Conservation (phyloP, 1,140 invertebrate species). For the Paraescarpia echinospica region DNA sequence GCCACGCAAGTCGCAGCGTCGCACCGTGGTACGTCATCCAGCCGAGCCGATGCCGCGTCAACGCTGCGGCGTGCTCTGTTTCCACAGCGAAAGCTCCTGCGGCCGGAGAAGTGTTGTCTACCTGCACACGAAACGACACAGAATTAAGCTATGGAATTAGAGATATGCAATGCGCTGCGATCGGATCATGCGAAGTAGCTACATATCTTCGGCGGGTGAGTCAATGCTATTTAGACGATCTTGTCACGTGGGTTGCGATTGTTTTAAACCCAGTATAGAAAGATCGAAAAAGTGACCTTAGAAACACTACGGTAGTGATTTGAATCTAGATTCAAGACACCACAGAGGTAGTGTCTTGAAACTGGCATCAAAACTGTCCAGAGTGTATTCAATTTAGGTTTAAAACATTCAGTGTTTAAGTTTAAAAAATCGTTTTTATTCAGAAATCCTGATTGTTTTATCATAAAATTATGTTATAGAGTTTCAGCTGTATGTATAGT, state of each 20-base stretch:
- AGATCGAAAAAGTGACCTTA: no score
- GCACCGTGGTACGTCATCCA: not conserved
- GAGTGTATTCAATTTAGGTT: no score
- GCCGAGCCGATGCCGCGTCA: not conserved
- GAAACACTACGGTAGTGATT: no score
- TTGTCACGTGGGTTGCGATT: not conserved
- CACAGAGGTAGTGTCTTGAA: no score
- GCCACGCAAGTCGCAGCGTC: slow-evolving; percentile 10
- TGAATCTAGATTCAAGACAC: no score
- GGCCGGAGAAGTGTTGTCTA: not conserved
- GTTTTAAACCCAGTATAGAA: not conserved
- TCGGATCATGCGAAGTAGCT: not conserved
- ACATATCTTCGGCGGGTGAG: not conserved
- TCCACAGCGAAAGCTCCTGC: not conserved
- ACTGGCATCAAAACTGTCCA: no score
- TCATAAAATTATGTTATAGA: no score
- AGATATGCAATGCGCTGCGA: not conserved
- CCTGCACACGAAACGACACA: not conserved
- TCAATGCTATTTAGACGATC: no score
- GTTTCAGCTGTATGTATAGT: no score
- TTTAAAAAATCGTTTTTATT: no score
- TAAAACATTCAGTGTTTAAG: no score
- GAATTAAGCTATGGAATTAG: not conserved
- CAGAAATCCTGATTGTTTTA: no score
- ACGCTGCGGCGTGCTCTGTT: not conserved